Base-by-base conservation (phyloP, 2,888 invertebrate species). In the Caenorhabditis zanzibari region DNA sequence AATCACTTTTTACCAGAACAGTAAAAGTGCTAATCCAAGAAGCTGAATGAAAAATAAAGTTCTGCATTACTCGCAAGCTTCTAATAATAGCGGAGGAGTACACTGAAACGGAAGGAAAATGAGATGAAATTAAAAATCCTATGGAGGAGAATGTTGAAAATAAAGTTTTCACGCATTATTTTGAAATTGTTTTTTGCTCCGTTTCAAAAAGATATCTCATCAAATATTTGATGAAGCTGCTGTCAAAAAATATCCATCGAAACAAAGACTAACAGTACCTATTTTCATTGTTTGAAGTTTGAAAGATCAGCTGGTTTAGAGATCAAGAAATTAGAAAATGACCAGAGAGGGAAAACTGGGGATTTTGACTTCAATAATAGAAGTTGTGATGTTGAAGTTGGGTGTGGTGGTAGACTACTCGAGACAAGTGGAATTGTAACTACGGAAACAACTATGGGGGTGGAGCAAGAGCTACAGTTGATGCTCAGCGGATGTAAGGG, bases 201-300 rank as follows among this genome's bases (percentile, higher is more conserved):
- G 35, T 35, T 19, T 47, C 47, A 64, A 32, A n/a, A 24, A 41
- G 24, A 44, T 64, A 63, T 24, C 44, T 47, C 14, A 64, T 47
- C 64, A 64, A 66, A 66, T 66, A 66, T 66, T 66, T 66, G 66
- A 52, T 10, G 38, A 64, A 26, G 64, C 66, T 52, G 52, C 66
- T 66, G 66, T 66, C 66, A 66, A 66, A 47, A 28, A 59, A 5
- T 49, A 66, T 47, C 47, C 19, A 66, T 28, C 32, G 10, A 35
- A 66, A 66, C 66, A 49, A 66, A 66, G 32, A 52, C 49, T 52
- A 52, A 64, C 44, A 66, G 66, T 64, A 3, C 5, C 0, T 14
- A 32, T 49, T 16, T 16, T 16, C 14, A 32, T 4, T 26, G 14
- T 22, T 22, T 22, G 16, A 35, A 52, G 49, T 49, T 52, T 32